Percentiles rank a stretch among this genome's conserved stretches.
Conservation (phyloP, 2,113 vertebrate species). For the Muscicapa adusta region DNA sequence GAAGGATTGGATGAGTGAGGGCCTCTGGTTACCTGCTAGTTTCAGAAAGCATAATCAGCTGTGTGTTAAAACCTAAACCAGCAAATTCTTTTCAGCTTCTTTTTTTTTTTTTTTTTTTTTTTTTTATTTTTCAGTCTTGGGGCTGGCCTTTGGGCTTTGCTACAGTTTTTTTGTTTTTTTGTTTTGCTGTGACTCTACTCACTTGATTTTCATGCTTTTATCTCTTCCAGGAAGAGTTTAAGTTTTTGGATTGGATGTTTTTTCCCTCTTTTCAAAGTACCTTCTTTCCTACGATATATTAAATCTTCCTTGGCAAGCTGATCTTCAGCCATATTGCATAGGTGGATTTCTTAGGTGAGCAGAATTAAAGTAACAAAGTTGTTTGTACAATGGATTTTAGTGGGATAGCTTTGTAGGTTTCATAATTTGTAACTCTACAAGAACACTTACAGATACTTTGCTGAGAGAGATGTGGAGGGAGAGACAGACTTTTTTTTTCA, state of each 20-base stretch:
- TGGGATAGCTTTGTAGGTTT: neutral
- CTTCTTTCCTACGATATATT: neutral
- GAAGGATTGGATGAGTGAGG: neutral
- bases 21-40: neutral
- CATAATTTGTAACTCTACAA: neutral
- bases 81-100: neutral
- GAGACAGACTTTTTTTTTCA: neutral
- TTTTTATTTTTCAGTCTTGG: neutral
- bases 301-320: neutral
- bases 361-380: neutral
- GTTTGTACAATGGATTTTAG: neutral
- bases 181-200: neutral
- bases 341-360: neutral
- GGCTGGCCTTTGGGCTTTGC: neutral
- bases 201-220: neutral
- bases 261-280: neutral
- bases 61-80: accelerated
- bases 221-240: neutral
- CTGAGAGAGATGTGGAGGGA: neutral
- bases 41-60: neutral
- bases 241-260: neutral
- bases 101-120: neutral
- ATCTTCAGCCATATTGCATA: neutral
- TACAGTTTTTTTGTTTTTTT: neutral
- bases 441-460: neutral